Percentiles rank a stretch among this genome's conserved stretches.
Evolutionary conservation across 2,113 vertebrate species (phyloP).

Genomic region (Nycticorax nycticorax): DNA sequence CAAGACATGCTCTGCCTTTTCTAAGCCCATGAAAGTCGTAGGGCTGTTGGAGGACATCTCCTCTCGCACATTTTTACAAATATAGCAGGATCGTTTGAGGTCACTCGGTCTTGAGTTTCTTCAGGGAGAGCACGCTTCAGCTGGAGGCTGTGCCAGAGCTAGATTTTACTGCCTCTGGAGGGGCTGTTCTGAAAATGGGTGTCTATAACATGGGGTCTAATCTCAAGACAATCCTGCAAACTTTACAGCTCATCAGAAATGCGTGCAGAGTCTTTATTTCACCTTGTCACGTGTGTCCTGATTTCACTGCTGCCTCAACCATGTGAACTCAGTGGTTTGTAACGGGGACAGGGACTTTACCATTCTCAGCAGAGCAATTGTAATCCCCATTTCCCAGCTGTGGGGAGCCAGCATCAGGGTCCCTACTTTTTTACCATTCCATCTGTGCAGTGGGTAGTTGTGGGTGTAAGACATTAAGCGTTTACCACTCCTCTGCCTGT

Average conservation of each 20-base stretch:
- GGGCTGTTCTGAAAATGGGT: background rate
- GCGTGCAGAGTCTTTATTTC: background rate
- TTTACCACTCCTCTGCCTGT: background rate
- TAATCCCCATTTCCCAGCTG: accelerated
- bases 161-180: background rate
- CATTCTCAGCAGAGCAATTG: background rate
- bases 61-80: background rate
- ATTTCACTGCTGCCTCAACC: background rate
- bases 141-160: background rate
- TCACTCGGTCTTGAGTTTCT: constrained; percentile 38
- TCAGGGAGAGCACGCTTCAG: background rate
- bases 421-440: background rate
- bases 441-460: background rate
- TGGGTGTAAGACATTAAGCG: background rate
- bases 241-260: background rate
- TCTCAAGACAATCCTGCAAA: background rate
- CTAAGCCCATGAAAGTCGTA: background rate
- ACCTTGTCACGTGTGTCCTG: background rate
- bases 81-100: constrained; percentile 33
- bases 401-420: background rate
- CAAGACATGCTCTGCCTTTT: background rate
- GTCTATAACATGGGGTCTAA: background rate
- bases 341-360: background rate
- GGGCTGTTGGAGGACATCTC: background rate
- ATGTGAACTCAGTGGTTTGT: background rate